Evolutionary conservation across 2,113 vertebrate genomes (phyloP).

Genomic region (Lepus europaeus): DNA sequence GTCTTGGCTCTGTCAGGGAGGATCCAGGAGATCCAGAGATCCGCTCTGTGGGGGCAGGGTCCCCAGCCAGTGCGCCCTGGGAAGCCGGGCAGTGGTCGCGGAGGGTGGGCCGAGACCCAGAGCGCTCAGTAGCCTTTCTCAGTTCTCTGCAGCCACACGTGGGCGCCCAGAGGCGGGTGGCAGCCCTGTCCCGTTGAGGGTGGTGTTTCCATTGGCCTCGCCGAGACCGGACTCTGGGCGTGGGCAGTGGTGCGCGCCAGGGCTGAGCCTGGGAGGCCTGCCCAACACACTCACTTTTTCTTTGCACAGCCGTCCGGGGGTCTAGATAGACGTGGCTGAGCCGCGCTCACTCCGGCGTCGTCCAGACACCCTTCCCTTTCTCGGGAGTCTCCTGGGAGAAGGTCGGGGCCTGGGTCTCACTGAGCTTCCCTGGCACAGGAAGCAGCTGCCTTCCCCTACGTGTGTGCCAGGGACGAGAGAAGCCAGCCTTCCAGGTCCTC

Average conservation of each 20-base stretch:
- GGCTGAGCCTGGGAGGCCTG: not conserved
- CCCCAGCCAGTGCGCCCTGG: too few relatives aligned
- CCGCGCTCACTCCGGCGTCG: not conserved
- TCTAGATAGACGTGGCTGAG: not conserved
- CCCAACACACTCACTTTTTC: fast-evolving
- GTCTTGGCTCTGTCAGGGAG: too few relatives aligned
- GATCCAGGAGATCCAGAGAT: too few relatives aligned
- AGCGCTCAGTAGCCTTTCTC: fast-evolving
- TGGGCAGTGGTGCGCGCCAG: fast-evolving
- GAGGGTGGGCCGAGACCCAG: not conserved
- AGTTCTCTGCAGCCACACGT: fast-evolving
- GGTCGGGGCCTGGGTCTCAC: not conserved
- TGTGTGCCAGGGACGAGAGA: not conserved
- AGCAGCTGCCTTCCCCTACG: not conserved
- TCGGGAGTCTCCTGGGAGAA: fast-evolving
- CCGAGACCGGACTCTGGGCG: not conserved
- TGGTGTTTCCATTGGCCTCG: not conserved
- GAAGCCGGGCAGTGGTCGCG: fast-evolving
- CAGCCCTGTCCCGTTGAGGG: not conserved
- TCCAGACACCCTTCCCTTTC: not conserved
- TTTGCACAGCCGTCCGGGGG: fast-evolving
- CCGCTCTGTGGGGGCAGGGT: not conserved
- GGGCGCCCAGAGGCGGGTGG: not conserved
- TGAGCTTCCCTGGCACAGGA: not conserved
- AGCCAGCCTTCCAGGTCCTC: not conserved